Base-by-base conservation (phyloP, 1,140 invertebrate genomes). In the Orius insidiosus region DNA sequence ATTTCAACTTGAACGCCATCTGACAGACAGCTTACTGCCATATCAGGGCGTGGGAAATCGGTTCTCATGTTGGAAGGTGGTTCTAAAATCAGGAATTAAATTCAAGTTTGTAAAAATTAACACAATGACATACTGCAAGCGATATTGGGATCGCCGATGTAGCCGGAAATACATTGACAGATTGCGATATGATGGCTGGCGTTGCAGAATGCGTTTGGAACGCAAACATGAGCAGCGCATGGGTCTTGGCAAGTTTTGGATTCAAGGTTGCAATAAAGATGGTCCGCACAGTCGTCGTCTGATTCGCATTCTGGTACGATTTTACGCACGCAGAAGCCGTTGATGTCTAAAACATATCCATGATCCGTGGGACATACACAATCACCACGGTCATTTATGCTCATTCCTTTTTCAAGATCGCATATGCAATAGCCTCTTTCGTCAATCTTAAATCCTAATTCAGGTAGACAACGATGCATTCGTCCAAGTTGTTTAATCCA, bases 1-100 rank as follows among this genome's bases (percentile, higher is more conserved):
- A 92, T 79, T 56, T 82, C 76, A 1, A 93, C 85, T 57, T 86
- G 80, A 0, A 94, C 83, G 19, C 88, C 88, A 62, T 94, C 87
- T 10, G 87, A 86, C 31, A 90, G 60, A 63, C 89, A 94, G 56
- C 77, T 83, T 19, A 93, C 87, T 30, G 75, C 71, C 74, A 90
- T 83, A 43, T 85, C 80, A 6, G 84, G 83, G 51, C 72, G 68
- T 7, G 84, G 85, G 71, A 89, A 87, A 55, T 87, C 85, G 0
- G 81, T 85, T 19, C 51, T 36, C 31, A 18, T n/a, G 32, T 18
- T 6, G 24, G 19, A 45, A 4, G n/a, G 18, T 8, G 16, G 32
- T 43, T 46, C 3, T 45, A 2, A 34, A 45, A 32, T 2, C 13
- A 11, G 14, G 13, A 39, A 11, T 39, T 7, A 36, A 36, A 36